Percentiles rank a stretch among this genome's conserved stretches.
phyloP scores from a whole-genome alignment of 2,888 invertebrate genomes.

The Ophonus ardosiacus region DNA sequence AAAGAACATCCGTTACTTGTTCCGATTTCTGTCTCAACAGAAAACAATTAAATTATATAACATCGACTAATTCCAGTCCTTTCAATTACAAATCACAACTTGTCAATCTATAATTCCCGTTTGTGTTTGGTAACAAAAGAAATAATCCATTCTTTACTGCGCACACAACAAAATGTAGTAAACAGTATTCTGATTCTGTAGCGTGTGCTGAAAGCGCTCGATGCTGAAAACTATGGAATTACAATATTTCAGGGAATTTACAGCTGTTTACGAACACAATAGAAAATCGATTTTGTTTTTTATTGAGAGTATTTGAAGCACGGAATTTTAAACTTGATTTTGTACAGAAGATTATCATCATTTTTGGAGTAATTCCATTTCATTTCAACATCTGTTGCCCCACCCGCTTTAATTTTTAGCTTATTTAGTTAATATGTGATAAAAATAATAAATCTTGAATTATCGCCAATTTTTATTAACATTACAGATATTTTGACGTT shows the following conservation, averaged over 20 bases:
- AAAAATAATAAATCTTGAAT: too few relatives aligned
- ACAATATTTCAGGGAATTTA: not conserved
- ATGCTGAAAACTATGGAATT: not conserved
- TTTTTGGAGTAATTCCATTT: not conserved
- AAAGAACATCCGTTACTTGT: not conserved
- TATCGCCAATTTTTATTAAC: too few relatives aligned
- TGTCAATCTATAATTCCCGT: not conserved
- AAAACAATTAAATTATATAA: not conserved
- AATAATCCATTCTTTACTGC: not conserved
- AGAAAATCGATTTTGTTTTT: not conserved
- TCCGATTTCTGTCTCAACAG: not conserved
- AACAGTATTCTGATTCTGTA: not conserved
- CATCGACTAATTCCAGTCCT: not conserved
- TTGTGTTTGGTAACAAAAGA: not conserved
- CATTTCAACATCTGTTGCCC: too few relatives aligned
- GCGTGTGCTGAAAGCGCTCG: not conserved
- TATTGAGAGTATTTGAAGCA: not conserved
- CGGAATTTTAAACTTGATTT: not conserved
- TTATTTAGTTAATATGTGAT: too few relatives aligned
- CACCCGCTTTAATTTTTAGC: too few relatives aligned
- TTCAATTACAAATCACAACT: not conserved
- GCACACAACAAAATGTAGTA: not conserved
- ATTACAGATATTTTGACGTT: too few relatives aligned
- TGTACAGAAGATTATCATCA: not conserved
- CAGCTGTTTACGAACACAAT: not conserved